Percentiles rank a stretch among this genome's conserved stretches.
Evolutionary conservation across 2,113 vertebrate genomes (phyloP).

Genomic region (Nibea coibor): DNA sequence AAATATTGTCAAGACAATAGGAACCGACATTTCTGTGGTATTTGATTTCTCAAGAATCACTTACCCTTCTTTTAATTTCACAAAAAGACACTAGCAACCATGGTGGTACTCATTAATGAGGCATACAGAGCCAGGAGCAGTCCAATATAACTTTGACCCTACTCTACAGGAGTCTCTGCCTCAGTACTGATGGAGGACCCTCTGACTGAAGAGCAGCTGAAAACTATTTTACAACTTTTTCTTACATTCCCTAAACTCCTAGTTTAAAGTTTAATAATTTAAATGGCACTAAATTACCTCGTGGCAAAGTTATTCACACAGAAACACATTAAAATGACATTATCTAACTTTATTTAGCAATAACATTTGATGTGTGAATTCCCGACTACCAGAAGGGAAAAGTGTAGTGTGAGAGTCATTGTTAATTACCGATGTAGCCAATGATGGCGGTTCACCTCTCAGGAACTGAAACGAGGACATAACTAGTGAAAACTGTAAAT

Average conservation of each 20-base stretch:
- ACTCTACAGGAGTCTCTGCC: background rate
- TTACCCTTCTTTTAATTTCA: too few relatives aligned
- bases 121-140: background rate
- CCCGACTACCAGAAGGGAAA: conserved; percentile 14
- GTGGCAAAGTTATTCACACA: conserved; percentile 6
- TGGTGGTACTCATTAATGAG: background rate
- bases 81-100: background rate
- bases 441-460: conserved; percentile 19
- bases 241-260: background rate
- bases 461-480: conserved; percentile 21
- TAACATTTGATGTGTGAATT: conserved; percentile 11
- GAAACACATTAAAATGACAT: background rate
- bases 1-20: too few relatives aligned
- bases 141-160: too few relatives aligned
- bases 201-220: background rate
- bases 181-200: background rate
- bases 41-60: too few relatives aligned
- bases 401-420: conserved; percentile 7
- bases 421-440: conserved; percentile 11
- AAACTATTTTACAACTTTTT: background rate
- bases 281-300: background rate
- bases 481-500: conserved; percentile 41
- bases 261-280: background rate
- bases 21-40: too few relatives aligned
- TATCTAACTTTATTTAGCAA: background rate